These are phyloP conservation scores for Drosophila murphyi DNA, from an alignment of 1,140 invertebrate species.

Conservation along the genomic window DNA sequence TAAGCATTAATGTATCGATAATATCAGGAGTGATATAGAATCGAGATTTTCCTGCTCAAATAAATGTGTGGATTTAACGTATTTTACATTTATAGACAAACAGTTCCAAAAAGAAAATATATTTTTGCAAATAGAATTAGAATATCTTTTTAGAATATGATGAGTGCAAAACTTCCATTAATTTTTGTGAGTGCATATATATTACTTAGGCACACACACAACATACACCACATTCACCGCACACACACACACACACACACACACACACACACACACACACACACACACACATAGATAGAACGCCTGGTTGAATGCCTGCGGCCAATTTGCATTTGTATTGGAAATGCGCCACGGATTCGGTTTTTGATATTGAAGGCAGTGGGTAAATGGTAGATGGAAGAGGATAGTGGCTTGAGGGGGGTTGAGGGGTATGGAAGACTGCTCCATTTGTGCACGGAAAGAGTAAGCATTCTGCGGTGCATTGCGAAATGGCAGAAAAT, in stretches of 20 bases:
- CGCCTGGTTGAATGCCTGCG: slow-evolving; percentile 64
- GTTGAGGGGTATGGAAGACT: background rate
- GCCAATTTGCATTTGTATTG: slow-evolving; percentile 65
- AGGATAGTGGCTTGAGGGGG: background rate
- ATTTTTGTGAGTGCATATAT: no score
- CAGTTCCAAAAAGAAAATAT: no score
- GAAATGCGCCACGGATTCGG: slow-evolving; percentile 26
- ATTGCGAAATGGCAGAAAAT: slow-evolving; percentile 70
- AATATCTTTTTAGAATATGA: no score
- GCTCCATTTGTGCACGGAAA: slow-evolving; percentile 29
- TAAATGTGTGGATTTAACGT: no score
- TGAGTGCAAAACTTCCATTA: no score
- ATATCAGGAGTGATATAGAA: no score
- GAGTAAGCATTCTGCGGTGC: slow-evolving; percentile 36
- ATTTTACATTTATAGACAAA: no score
- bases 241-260: slow-evolving; percentile 23
- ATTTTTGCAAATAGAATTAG: no score
- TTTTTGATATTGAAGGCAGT: slow-evolving; percentile 1
- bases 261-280: slow-evolving; percentile 24
- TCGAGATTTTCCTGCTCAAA: no score
- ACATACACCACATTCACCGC: slow-evolving; percentile 9
- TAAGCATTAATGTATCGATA: no score
- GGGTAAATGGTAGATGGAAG: background rate
- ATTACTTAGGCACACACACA: background rate
- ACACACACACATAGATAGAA: slow-evolving; percentile 16